phyloP scores from a whole-genome alignment of 2,113 vertebrate species.

The Hippocampus abdominalis region DNA sequence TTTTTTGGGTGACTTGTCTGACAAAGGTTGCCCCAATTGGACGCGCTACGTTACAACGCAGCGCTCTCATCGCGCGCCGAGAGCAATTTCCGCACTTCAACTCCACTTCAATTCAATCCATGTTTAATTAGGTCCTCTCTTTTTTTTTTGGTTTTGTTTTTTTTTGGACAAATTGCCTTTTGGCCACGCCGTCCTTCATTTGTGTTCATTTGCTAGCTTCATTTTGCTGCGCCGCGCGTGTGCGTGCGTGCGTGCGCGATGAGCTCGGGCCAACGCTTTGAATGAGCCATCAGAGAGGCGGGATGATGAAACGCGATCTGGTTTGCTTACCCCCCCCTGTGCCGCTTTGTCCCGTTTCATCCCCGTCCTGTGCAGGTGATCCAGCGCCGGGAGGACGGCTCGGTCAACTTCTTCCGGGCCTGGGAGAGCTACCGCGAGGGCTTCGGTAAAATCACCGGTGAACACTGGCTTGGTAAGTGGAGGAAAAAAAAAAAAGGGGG shows the following conservation, averaged over 20 bases:
- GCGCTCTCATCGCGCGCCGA: too few species aligned
- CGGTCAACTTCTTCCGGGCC: slow-evolving; percentile 90
- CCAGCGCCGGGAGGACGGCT: slow-evolving; percentile 89
- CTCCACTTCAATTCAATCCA: too few species aligned
- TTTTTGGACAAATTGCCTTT: slow-evolving; percentile 52
- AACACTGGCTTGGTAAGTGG: slow-evolving; percentile 92
- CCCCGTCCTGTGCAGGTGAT: slow-evolving; percentile 78
- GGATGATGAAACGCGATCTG: slow-evolving; percentile 37
- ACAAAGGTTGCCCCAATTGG: too few species aligned
- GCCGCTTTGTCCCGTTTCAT: slow-evolving; percentile 10
- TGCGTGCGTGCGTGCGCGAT: slow-evolving; percentile 3
- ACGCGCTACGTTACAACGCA: too few species aligned
- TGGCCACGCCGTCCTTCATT: slow-evolving; percentile 52
- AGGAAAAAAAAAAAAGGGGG: too few species aligned
- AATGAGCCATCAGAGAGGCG: slow-evolving; percentile 32
- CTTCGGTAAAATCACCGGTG: slow-evolving; percentile 92
- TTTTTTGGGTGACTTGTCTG: too few species aligned
- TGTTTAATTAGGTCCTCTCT: too few species aligned
- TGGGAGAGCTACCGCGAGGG: slow-evolving; percentile 93
- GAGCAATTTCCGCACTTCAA: too few species aligned
- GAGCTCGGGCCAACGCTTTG: slow-evolving; percentile 30
- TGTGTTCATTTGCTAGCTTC: slow-evolving; percentile 39
- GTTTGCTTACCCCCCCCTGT: slow-evolving; percentile 26
- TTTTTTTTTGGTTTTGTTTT: slow-evolving; percentile 29
- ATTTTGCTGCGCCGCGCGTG: not conserved